Evolutionary conservation across 2,888 invertebrate species (phyloP).

Genomic region (Seira ritae): DNA sequence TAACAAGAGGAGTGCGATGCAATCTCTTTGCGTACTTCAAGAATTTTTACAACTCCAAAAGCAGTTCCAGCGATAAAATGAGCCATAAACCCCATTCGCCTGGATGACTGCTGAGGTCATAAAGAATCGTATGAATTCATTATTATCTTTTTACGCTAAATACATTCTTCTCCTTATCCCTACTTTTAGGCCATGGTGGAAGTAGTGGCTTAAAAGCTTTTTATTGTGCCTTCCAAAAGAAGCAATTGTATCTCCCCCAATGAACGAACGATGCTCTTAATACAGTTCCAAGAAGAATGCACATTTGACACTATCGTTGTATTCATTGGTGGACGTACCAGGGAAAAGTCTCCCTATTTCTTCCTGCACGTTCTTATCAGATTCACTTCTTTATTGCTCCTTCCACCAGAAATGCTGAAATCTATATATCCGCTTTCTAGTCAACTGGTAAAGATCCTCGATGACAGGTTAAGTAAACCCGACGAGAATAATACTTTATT

Average conservation of each 20-base stretch:
- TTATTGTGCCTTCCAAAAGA: too few relatives aligned
- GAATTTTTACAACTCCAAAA: too few relatives aligned
- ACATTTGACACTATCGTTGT: too few relatives aligned
- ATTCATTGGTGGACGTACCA: neutral
- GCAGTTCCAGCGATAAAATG: slow-evolving; percentile 4
- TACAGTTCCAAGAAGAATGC: neutral
- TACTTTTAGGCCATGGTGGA: too few relatives aligned
- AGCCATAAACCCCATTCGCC: neutral
- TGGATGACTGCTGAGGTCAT: neutral
- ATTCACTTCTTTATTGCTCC: slow-evolving; percentile 54
- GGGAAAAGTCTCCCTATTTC: neutral
- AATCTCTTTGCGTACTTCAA: too few relatives aligned
- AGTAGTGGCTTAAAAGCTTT: too few relatives aligned
- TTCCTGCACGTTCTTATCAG: too few relatives aligned
- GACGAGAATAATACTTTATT: neutral
- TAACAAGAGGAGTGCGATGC: too few relatives aligned
- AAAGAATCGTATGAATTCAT: slow-evolving; percentile 5
- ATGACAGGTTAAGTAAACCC: slow-evolving; percentile 54
- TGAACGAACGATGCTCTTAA: too few relatives aligned
- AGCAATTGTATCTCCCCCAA: too few relatives aligned
- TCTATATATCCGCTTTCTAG: slow-evolving; percentile 13
- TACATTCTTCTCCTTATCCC: neutral
- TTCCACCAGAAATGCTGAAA: slow-evolving; percentile 35
- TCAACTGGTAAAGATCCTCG: slow-evolving; percentile 31
- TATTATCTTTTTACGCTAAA: neutral